phyloP scores from a whole-genome alignment of 2,888 invertebrate genomes.

The Cheilosia urbana region DNA sequence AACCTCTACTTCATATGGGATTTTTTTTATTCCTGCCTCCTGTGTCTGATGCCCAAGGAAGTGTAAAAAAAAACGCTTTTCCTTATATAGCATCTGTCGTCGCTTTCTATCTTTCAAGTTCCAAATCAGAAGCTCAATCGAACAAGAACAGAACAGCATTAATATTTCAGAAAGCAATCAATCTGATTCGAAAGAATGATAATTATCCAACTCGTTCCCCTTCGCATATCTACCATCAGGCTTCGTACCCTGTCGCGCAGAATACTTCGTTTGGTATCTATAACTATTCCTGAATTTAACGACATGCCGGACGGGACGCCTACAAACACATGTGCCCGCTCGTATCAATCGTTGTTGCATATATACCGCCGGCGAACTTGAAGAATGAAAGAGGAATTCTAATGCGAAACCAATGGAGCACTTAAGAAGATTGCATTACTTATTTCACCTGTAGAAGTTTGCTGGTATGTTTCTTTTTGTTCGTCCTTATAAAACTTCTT shows the following conservation, averaged over 20 bases:
- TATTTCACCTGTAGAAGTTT: constrained; percentile 57
- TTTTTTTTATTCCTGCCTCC: no score
- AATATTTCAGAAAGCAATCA: constrained; percentile 49
- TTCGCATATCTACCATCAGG: background rate
- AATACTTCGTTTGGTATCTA: constrained; percentile 1
- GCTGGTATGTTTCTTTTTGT: background rate
- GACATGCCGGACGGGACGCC: background rate
- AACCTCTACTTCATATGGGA: no score
- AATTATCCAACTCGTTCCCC: background rate
- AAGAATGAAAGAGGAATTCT: constrained; percentile 45
- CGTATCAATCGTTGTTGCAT: constrained; percentile 21
- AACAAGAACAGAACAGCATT: constrained; percentile 13
- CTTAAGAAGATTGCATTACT: constrained; percentile 68
- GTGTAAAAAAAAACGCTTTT: no score
- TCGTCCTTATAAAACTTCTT: background rate
- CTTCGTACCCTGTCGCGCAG: background rate
- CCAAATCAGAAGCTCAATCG: constrained; percentile 28
- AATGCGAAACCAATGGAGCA: constrained; percentile 53
- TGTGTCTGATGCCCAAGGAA: no score
- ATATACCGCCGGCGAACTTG: constrained; percentile 8
- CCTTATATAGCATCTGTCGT: background rate
- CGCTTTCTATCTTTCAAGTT: constrained; percentile 1
- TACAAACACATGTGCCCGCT: background rate
- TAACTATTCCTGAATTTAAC: constrained; percentile 32
- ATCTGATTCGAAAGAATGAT: constrained; percentile 25